Percentiles rank a stretch among this genome's conserved stretches.
These are phyloP conservation scores for Galeopterus variegatus DNA, from an alignment of 2,113 vertebrate genomes.

Conservation along the genomic window DNA sequence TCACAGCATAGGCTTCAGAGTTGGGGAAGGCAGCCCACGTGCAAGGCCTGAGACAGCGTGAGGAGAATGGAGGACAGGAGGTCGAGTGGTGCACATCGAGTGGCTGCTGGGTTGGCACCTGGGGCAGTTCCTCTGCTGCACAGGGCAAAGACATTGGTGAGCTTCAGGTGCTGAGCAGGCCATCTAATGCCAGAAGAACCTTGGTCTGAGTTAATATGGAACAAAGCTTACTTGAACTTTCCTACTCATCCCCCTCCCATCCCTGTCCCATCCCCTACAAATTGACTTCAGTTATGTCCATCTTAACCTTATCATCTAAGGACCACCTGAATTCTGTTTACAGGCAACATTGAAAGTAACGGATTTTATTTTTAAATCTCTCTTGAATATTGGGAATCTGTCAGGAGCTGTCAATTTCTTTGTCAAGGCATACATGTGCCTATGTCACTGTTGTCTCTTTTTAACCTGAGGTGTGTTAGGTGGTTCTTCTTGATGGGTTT, in stretches of 20 bases:
- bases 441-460: background rate
- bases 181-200: background rate
- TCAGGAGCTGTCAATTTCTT: background rate
- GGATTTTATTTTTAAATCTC: background rate
- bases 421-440: background rate
- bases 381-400: background rate
- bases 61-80: background rate
- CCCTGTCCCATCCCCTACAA: background rate
- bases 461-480: background rate
- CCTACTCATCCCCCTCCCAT: too few relatives aligned
- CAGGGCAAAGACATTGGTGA: background rate
- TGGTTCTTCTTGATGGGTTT: conserved; percentile 28
- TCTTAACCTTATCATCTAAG: background rate
- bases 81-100: fast-evolving
- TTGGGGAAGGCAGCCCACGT: background rate
- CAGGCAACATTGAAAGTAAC: background rate
- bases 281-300: background rate
- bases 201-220: conserved; percentile 19
- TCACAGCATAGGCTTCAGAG: background rate
- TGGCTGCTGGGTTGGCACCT: too few relatives aligned
- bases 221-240: background rate
- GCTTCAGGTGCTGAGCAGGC: background rate
- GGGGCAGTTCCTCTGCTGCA: background rate
- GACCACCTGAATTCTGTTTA: background rate
- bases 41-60: too few relatives aligned